A percentile compares a stretch with the other conserved stretches of the same genome.
phyloP scores from a whole-genome alignment of 2,113 vertebrate genomes.

The Myiozetetes cayanensis region DNA sequence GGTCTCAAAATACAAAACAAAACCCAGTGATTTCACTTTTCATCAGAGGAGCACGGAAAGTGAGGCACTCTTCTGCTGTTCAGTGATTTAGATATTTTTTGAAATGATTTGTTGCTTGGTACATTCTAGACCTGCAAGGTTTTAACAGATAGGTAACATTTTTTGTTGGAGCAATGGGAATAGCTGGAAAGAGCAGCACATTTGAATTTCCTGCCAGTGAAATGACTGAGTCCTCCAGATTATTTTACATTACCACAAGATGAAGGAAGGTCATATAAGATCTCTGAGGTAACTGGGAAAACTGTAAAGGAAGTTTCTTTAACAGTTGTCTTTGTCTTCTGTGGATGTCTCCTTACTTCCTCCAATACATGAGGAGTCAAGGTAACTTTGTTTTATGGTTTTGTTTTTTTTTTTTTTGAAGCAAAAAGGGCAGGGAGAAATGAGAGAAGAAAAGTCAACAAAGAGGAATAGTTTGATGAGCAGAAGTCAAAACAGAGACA shows the following conservation, averaged over 20 bases:
- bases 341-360: not conserved
- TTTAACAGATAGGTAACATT: not conserved
- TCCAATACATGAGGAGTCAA: not conserved
- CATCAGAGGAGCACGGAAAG: not conserved
- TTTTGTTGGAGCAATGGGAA: not conserved
- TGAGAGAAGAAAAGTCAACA: not conserved
- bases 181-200: not conserved
- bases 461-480: not conserved
- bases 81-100: not conserved
- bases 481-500: not conserved
- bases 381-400: not conserved
- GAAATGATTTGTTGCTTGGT: not conserved
- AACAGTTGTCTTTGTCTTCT: not conserved
- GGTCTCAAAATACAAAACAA: constrained; percentile 17
- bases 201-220: not conserved
- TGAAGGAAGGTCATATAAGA: not conserved
- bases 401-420: not conserved
- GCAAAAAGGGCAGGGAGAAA: not conserved
- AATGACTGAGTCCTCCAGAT: not conserved
- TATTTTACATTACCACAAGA: not conserved
- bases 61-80: not conserved
- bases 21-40: not conserved
- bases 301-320: not conserved
- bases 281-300: not conserved
- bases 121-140: not conserved